Percentiles rank a stretch among this genome's conserved stretches.
Conservation (phyloP, 2,113 vertebrate genomes). For the Sterrhoptilus dennistouni region DNA sequence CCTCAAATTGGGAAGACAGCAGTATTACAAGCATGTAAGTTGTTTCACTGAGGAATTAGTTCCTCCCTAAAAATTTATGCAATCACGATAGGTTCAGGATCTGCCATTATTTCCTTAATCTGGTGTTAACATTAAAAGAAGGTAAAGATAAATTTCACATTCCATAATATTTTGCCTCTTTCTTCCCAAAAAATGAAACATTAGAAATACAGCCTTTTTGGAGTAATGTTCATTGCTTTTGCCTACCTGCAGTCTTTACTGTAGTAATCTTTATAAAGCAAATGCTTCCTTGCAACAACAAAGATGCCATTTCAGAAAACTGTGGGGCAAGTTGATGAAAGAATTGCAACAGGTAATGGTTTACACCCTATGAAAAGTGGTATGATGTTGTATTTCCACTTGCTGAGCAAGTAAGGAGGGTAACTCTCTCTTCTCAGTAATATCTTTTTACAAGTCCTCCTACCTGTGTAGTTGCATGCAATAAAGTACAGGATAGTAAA, state of each 20-base stretch:
- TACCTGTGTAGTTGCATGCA: background rate
- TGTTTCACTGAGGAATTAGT: background rate
- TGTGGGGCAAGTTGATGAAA: background rate
- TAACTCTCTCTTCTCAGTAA: background rate
- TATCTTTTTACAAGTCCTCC: background rate
- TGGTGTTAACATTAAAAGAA: background rate
- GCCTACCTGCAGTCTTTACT: background rate
- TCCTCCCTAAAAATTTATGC: background rate
- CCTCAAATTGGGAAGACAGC: background rate
- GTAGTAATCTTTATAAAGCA: background rate
- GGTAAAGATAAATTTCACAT: background rate
- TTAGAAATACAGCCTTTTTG: background rate
- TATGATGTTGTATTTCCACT: background rate
- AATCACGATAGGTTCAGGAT: background rate
- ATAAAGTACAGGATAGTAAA: background rate
- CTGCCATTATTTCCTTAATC: background rate
- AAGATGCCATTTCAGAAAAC: background rate
- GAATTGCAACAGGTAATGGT: background rate
- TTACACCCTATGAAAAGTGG: background rate
- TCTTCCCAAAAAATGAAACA: background rate
- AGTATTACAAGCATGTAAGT: background rate
- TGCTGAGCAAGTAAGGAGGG: background rate
- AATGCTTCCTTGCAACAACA: background rate
- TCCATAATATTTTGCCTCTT: background rate
- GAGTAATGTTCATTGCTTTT: background rate